These are phyloP conservation scores for Cynopterus brachyotis DNA, from an alignment of 2,113 vertebrate genomes.

Conservation along the genomic window DNA sequence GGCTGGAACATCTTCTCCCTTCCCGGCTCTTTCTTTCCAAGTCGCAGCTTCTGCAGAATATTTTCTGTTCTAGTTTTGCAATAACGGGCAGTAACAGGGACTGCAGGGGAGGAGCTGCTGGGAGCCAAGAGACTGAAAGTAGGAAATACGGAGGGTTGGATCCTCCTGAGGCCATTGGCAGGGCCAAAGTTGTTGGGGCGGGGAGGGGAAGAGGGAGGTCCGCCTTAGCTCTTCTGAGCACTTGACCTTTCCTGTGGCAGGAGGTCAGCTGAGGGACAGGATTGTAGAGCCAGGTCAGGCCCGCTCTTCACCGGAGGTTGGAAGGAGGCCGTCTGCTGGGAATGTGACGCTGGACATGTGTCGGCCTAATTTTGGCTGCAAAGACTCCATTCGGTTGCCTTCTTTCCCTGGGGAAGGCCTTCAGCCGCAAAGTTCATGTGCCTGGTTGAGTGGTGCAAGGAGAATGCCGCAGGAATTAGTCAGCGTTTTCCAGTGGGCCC, in stretches of 20 bases:
- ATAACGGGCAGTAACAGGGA: background rate
- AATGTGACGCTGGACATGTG: background rate
- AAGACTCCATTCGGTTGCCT: background rate
- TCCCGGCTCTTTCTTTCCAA: background rate
- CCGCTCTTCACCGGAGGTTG: background rate
- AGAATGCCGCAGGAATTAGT: background rate
- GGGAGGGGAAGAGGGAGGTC: too few relatives aligned
- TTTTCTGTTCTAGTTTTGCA: slow-evolving; percentile 12
- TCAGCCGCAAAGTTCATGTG: rapidly evolving
- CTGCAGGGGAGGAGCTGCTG: background rate
- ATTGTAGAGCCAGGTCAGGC: background rate
- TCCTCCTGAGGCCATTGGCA: background rate
- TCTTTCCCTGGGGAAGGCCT: background rate
- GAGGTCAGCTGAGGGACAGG: background rate
- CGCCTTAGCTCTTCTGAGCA: background rate
- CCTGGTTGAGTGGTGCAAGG: background rate
- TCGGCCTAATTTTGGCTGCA: background rate
- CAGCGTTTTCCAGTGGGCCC: background rate
- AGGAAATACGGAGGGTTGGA: background rate
- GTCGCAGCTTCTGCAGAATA: background rate
- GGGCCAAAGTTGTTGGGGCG: background rate
- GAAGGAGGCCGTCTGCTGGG: background rate
- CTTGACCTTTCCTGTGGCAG: background rate
- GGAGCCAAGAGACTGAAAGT: background rate
- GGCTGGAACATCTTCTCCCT: background rate